These are phyloP conservation scores for Iphiclides podalirius DNA, from an alignment of 2,888 invertebrate genomes.

Conservation along the genomic window DNA sequence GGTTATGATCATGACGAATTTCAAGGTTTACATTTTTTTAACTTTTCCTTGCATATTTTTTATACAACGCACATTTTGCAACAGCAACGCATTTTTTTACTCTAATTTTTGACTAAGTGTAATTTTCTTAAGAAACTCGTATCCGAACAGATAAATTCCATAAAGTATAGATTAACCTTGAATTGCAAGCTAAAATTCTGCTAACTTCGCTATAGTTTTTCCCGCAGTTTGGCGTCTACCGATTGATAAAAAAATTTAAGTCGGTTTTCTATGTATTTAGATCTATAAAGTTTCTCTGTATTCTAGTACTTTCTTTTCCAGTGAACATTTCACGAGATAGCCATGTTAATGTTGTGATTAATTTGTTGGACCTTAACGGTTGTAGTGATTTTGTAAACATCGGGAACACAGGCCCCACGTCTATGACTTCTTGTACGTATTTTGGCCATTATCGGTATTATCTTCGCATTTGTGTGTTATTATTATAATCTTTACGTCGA, in stretches of 20 bases:
- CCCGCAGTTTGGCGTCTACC: conserved; percentile 79
- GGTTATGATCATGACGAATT: no score
- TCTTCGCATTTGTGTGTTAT: conserved; percentile 41
- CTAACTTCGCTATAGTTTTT: conserved; percentile 77
- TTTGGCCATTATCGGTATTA: conserved; percentile 55
- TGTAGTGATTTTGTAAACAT: conserved; percentile 75
- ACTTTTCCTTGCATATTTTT: no score
- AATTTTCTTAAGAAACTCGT: no score
- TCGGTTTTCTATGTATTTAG: conserved; percentile 70
- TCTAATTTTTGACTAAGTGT: no score
- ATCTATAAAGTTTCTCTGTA: conserved; percentile 49
- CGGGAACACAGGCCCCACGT: conserved; percentile 74
- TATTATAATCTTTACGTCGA: conserved; percentile 34
- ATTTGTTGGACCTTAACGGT: conserved; percentile 52
- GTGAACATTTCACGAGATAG: conserved; percentile 54
- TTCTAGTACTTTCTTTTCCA: conserved; percentile 48
- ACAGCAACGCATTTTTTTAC: no score
- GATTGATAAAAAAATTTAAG: conserved; percentile 63
- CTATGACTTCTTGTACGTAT: conserved; percentile 79
- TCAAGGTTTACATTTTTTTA: no score
- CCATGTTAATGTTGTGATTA: conserved; percentile 63
- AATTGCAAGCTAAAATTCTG: conserved; percentile 44
- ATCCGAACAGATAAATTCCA: conserved; percentile 30
- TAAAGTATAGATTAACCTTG: conserved; percentile 57
- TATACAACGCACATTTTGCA: no score